A percentile compares a stretch with the other conserved stretches of the same genome.
phyloP scores from a whole-genome alignment of 2,113 vertebrate genomes.

The Nothobranchius furzeri region DNA sequence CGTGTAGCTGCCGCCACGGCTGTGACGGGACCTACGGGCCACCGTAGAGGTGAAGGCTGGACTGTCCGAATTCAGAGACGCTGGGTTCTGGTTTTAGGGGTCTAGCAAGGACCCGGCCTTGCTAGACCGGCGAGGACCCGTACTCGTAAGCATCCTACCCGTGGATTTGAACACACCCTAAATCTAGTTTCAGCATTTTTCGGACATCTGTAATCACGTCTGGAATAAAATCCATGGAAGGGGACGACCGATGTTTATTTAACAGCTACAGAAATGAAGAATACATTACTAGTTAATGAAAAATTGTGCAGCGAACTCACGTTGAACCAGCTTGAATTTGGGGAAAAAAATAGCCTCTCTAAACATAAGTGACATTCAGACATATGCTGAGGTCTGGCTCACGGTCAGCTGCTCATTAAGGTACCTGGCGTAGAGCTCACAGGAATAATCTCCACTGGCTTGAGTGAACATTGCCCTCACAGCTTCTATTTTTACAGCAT shows the following conservation, averaged over 20 bases:
- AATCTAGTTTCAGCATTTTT: too few relatives aligned
- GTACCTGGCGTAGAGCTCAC: conserved; percentile 39
- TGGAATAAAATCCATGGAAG: too few relatives aligned
- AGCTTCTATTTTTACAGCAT: conserved; percentile 24
- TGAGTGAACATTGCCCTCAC: conserved; percentile 18
- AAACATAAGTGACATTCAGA: conserved; percentile 54
- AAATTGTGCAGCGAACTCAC: conserved; percentile 29
- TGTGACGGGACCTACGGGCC: too few relatives aligned
- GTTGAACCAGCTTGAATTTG: conserved; percentile 25
- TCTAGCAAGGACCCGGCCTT: too few relatives aligned
- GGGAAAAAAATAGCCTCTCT: conserved; percentile 51
- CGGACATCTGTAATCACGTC: too few relatives aligned
- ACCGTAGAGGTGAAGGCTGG: too few relatives aligned
- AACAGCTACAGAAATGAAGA: background rate
- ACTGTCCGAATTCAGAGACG: too few relatives aligned
- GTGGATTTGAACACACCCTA: too few relatives aligned
- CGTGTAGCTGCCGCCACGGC: too few relatives aligned
- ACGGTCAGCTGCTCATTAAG: conserved; percentile 55
- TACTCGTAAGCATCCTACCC: too few relatives aligned
- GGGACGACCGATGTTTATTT: background rate
- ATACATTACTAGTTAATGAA: conserved; percentile 18
- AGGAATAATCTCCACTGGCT: conserved; percentile 47
- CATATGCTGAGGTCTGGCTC: conserved; percentile 39
- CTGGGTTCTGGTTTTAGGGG: too few relatives aligned
- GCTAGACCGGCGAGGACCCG: too few relatives aligned